Evolutionary conservation across 2,797 vertebrate genomes (phyloP), one percentile per base, ranked within the genome.

Genomic region (Clarias fuscus): DNA sequence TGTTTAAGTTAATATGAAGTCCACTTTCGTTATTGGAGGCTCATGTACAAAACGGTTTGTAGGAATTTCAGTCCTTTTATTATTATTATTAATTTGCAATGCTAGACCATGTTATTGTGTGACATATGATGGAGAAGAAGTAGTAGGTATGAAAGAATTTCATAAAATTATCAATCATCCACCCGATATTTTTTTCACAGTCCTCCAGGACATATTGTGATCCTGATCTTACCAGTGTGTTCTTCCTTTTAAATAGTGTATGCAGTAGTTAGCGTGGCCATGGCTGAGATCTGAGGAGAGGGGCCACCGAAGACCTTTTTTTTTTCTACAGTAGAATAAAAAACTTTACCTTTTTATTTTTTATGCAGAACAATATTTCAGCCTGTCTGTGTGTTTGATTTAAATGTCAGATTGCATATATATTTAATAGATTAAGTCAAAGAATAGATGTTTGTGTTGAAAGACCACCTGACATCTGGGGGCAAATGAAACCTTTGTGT

Each of bases 401-500:
- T 78, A 40, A 40, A 64, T 17, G 22, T 40, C 14, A 80, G 17
- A 33, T 40, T 13, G 4, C 75, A 77, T 18, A 59, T 62, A 61
- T 24, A 72, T 62, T 84, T 72, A 62, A 1, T 62, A 27, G 33
- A 58, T 24, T 62, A 59, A 37, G 6, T 18, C 70, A 14, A 3
- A 56, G 22, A 80, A 80, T 72, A 40, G 20, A 58, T 5, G 24
- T 24, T 22, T 65, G 58, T 84, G 58, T 33, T 59, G 71, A 17
- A n/a, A 40, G 20, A 30, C 65, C 43, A 37, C 86, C 30, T 87
- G 77, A 59, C 59, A 30, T 71, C 78, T 77, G 20, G 14, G 62
- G 78, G 82, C 37, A 77, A 61, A 77, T 53, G 27, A 77, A 33
- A 70, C 13, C 53, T 40, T 68, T 75, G 77, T 82, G 24, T 72